Evolutionary conservation across 2,113 vertebrate species (phyloP).

Genomic region (Chloropsis cyanopogon): DNA sequence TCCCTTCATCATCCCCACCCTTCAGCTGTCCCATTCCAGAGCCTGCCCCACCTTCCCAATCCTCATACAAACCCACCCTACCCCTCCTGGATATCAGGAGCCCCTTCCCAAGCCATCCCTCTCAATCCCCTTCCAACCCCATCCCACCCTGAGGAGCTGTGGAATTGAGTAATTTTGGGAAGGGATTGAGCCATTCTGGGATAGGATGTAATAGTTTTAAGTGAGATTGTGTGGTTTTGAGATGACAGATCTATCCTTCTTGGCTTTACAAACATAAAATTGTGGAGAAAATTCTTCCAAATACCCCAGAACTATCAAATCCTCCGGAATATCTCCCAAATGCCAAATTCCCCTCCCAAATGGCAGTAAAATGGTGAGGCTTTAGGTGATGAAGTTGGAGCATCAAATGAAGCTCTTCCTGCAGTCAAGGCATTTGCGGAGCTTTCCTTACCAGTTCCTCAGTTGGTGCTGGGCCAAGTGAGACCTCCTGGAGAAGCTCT

Average conservation of each 20-base stretch:
- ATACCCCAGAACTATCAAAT: background rate
- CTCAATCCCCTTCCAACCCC: background rate
- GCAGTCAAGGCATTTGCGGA: rapidly evolving
- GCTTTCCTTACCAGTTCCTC: background rate
- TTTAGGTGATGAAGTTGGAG: background rate
- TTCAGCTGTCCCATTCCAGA: background rate
- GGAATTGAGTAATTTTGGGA: background rate
- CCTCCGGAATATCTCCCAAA: background rate
- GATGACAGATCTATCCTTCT: background rate
- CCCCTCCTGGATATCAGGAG: background rate
- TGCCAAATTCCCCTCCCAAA: background rate
- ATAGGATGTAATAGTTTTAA: background rate
- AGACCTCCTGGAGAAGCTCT: background rate
- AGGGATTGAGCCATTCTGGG: background rate
- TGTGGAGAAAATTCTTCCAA: background rate
- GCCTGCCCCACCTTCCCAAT: no score
- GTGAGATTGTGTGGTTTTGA: background rate
- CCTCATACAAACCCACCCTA: background rate
- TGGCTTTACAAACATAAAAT: background rate
- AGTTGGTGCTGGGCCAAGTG: background rate
- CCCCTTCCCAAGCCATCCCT: background rate
- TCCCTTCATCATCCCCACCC: no score
- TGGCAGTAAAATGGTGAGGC: background rate
- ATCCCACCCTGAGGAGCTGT: no score
- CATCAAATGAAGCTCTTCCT: background rate